These are phyloP conservation scores for Pelvicachromis taeniatus DNA, from an alignment of 2,113 vertebrate species.

Conservation along the genomic window DNA sequence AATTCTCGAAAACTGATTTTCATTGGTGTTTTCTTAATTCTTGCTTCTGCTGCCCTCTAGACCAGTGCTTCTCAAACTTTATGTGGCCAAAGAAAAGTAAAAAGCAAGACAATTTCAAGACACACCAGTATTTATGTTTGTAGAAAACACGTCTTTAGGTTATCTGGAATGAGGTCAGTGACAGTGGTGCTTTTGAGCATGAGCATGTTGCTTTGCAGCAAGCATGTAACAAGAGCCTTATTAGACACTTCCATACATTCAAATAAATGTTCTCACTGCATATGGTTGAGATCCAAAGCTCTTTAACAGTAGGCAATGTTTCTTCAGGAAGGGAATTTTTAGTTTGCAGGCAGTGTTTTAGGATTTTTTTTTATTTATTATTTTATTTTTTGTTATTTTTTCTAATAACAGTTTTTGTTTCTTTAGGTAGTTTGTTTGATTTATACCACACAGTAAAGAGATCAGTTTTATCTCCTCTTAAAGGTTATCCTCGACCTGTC, in stretches of 20 bases:
- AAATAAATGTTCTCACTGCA: background rate
- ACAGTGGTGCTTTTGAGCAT: background rate
- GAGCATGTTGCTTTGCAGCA: background rate
- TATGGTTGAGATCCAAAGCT: background rate
- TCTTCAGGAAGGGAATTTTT: background rate
- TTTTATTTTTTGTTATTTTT: too few relatives aligned
- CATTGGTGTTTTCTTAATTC: background rate
- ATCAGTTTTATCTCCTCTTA: background rate
- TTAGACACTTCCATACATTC: background rate
- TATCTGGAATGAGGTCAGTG: background rate
- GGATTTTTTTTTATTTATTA: too few relatives aligned
- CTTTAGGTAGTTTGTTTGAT: background rate
- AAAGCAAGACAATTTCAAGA: background rate
- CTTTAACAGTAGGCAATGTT: background rate
- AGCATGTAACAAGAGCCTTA: background rate
- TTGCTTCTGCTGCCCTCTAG: background rate
- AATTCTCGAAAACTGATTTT: background rate
- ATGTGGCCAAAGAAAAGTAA: background rate
- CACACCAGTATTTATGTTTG: background rate
- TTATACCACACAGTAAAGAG: background rate
- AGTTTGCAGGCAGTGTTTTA: background rate
- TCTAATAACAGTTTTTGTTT: background rate
- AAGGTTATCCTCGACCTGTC: background rate
- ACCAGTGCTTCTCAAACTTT: background rate
- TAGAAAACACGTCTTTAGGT: background rate